Evolutionary conservation across 2,888 invertebrate genomes (phyloP).

Genomic region (Mimas tiliae): DNA sequence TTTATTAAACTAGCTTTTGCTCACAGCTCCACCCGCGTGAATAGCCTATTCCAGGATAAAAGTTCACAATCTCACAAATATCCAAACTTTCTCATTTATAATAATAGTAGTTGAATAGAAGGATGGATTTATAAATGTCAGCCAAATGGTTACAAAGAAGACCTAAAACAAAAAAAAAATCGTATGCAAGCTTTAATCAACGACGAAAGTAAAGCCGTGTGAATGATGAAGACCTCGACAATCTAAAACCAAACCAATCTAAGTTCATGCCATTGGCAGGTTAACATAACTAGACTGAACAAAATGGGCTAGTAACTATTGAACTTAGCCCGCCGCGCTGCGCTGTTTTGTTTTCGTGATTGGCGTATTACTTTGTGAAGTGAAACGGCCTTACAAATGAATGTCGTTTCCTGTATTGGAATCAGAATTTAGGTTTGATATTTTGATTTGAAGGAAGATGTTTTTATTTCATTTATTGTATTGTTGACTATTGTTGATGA

Average conservation of each 20-base stretch:
- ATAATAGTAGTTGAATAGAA: too few species aligned
- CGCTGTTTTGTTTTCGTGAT: slow-evolving; percentile 14
- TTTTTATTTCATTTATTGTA: neutral
- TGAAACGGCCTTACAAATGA: neutral
- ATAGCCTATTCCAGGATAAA: too few species aligned
- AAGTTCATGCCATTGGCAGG: slow-evolving; percentile 14
- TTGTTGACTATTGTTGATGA: neutral
- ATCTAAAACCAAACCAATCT: slow-evolving; percentile 12
- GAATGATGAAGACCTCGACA: neutral
- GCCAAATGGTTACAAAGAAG: neutral
- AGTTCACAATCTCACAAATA: too few species aligned
- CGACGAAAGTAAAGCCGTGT: neutral
- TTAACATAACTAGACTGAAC: slow-evolving; percentile 14
- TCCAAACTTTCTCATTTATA: too few species aligned
- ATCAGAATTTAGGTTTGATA: neutral
- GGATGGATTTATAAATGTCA: too few species aligned
- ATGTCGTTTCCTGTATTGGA: neutral
- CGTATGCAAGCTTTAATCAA: neutral
- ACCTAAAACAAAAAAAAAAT: neutral
- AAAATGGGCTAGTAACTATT: slow-evolving; percentile 8
- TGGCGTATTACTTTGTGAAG: slow-evolving; percentile 1
- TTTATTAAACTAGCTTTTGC: too few species aligned
- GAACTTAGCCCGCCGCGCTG: neutral
- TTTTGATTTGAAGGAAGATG: neutral
- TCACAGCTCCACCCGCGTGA: too few species aligned